Evolutionary conservation across 2,113 vertebrate species (phyloP).

Genomic region (Chloropsis cyanopogon): DNA sequence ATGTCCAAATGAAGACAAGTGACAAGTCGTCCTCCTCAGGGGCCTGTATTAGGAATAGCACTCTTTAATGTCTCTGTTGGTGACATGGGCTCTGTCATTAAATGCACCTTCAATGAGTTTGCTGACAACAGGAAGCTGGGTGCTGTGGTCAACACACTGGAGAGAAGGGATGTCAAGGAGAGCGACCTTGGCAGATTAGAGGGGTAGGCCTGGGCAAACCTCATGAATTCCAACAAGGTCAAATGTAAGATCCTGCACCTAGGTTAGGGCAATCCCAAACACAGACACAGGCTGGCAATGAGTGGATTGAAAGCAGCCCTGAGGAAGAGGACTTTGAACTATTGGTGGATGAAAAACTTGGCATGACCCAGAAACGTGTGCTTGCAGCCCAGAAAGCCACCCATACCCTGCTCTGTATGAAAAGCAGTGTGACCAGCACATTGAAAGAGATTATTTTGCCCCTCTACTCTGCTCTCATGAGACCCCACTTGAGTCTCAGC

Average conservation of each 20-base stretch:
- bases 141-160: neutral
- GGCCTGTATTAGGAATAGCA: rapidly evolving
- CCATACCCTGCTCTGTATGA: neutral
- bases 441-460: neutral
- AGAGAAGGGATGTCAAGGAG: neutral
- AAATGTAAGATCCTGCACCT: neutral
- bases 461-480: neutral
- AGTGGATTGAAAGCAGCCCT: neutral
- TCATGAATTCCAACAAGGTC: neutral
- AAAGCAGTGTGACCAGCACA: neutral
- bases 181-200: too few species aligned
- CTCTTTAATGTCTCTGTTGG: neutral
- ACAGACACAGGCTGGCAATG: neutral
- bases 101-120: neutral
- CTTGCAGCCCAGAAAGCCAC: neutral
- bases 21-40: neutral
- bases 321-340: neutral
- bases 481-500: neutral
- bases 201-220: rapidly evolving
- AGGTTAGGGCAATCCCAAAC: neutral
- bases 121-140: neutral
- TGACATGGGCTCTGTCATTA: neutral
- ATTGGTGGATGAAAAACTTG: neutral
- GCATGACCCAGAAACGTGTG: neutral
- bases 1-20: neutral